Evolutionary conservation across 2,888 invertebrate genomes (phyloP).

Genomic region (Amiota communis): DNA sequence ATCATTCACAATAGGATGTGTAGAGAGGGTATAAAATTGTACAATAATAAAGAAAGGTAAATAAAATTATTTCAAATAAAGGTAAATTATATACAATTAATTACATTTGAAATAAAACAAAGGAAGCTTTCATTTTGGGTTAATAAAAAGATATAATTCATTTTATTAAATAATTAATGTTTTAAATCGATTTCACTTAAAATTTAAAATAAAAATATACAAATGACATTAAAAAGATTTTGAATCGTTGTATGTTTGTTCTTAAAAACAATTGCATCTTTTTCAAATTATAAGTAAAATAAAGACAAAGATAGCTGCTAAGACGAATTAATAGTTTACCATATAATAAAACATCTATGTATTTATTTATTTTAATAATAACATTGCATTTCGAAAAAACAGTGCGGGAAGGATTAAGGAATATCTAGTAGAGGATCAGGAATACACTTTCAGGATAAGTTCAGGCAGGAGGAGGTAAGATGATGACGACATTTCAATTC

Average conservation of each 20-base stretch:
- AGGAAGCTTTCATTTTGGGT: not conserved
- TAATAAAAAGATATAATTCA: not conserved
- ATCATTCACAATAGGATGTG: too few species aligned
- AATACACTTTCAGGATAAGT: too few species aligned
- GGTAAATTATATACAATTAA: slow-evolving; percentile 14
- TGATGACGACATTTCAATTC: slow-evolving; percentile 10
- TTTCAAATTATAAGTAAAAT: too few species aligned
- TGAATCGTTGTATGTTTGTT: not conserved
- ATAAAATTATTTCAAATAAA: not conserved
- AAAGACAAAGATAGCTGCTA: not conserved
- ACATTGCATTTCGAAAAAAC: too few species aligned
- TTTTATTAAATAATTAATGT: not conserved
- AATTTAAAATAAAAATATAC: slow-evolving; percentile 13
- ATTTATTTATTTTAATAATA: too few species aligned
- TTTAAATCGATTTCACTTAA: not conserved
- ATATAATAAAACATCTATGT: slow-evolving; percentile 18
- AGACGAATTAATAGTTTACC: not conserved
- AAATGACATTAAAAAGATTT: not conserved
- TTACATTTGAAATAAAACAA: slow-evolving; percentile 18
- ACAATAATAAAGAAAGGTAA: too few species aligned
- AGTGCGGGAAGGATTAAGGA: too few species aligned
- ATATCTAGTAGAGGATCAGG: too few species aligned
- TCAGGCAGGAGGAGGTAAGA: too few species aligned
- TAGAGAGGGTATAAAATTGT: too few species aligned
- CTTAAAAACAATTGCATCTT: not conserved